Conservation (phyloP, 2,888 invertebrate species). For the Tipula confusa region DNA sequence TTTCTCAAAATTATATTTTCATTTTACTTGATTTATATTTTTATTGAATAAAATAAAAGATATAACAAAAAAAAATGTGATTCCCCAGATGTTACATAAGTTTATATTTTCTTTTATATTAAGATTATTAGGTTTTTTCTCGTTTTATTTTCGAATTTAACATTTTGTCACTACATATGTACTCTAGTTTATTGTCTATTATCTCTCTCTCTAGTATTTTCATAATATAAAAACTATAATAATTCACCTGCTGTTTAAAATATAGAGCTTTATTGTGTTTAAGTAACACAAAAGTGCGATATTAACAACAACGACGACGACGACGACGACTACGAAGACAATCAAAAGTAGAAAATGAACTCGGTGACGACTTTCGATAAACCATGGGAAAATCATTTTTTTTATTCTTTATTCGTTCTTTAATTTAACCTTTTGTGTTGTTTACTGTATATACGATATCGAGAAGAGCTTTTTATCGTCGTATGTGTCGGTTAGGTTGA, state of each 20-base stretch:
- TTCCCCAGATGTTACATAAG: not conserved
- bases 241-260: constrained; percentile 9
- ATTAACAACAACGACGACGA: not conserved
- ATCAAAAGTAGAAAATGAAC: not conserved
- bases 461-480: not conserved
- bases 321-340: too few relatives aligned
- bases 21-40: not conserved
- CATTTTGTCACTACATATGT: constrained; percentile 20
- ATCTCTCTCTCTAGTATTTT: not conserved
- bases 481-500: not conserved
- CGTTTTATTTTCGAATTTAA: not conserved
- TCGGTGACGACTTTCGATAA: not conserved
- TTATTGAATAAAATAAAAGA: not conserved
- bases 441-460: not conserved
- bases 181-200: not conserved
- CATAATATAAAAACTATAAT: not conserved
- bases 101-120: not conserved
- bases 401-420: not conserved
- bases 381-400: not conserved
- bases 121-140: not conserved
- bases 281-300: not conserved
- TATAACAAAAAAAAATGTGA: not conserved
- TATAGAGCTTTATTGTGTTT: not conserved
- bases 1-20: not conserved
- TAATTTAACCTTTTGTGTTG: constrained; percentile 3